phyloP scores from a whole-genome alignment of 2,888 invertebrate species.

The Ormyrus pomaceus region DNA sequence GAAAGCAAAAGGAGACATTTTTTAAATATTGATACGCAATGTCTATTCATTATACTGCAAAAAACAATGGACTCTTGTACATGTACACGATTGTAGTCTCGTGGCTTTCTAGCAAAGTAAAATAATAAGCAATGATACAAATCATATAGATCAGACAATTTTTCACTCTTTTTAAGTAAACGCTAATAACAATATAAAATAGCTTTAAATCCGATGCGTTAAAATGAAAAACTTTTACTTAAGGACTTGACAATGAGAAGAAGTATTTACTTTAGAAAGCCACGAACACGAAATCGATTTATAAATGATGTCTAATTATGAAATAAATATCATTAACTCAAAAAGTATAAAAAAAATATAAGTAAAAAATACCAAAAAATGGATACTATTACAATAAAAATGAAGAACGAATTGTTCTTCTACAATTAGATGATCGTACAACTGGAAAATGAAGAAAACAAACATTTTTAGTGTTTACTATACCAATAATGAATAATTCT shows the following conservation, averaged over 20 bases:
- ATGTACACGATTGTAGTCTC: constrained; percentile 61
- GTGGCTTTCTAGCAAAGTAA: constrained; percentile 56
- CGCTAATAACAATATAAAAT: not conserved
- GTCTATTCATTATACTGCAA: constrained; percentile 68
- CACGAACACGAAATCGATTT: constrained; percentile 62
- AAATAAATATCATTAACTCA: constrained; percentile 50
- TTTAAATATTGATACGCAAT: constrained; percentile 74
- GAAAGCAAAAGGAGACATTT: constrained; percentile 67
- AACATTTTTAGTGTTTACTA: constrained; percentile 74
- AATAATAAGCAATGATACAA: not conserved
- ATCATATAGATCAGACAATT: not conserved
- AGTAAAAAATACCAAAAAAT: constrained; percentile 36
- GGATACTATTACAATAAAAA: constrained; percentile 50
- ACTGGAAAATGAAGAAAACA: constrained; percentile 60
- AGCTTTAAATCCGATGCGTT: constrained; percentile 13
- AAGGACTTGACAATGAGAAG: too few relatives aligned
- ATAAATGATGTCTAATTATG: constrained; percentile 48
- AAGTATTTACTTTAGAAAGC: constrained; percentile 48
- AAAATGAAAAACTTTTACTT: too few relatives aligned
- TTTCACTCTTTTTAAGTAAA: constrained; percentile 21
- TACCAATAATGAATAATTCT: constrained; percentile 74
- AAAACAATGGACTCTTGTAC: constrained; percentile 58
- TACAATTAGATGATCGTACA: constrained; percentile 49
- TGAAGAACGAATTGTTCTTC: constrained; percentile 55
- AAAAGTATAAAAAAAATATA: constrained; percentile 20